phyloP scores from a whole-genome alignment of 2,797 vertebrate genomes.

The Varecia variegata region DNA sequence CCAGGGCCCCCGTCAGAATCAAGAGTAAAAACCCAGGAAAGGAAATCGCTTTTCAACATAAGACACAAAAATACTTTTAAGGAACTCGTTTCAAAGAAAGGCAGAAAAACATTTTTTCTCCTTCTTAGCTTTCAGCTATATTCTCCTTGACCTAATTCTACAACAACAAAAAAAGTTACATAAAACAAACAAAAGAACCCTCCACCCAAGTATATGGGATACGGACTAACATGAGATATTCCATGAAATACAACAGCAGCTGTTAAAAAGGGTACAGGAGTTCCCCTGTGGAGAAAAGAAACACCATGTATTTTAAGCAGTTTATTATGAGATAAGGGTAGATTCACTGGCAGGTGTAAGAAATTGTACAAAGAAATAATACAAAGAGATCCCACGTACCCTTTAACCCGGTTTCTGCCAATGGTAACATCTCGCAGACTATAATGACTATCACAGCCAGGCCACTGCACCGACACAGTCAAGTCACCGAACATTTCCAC shows the following conservation, averaged over 20 bases:
- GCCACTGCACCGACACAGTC: accelerated
- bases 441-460: too few species aligned
- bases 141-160: not conserved
- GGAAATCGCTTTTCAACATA: not conserved
- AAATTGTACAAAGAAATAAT: not conserved
- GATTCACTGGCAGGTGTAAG: not conserved
- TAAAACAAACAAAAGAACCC: not conserved
- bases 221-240: not conserved
- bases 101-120: not conserved
- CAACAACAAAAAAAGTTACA: not conserved
- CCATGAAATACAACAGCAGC: not conserved
- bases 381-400: too few species aligned
- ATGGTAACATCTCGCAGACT: not conserved
- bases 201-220: not conserved
- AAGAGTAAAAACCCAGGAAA: not conserved
- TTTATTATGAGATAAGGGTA: not conserved
- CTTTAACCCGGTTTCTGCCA: not conserved
- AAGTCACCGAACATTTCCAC: not conserved
- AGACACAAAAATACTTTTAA: not conserved
- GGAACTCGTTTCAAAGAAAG: not conserved
- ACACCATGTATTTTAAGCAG: not conserved
- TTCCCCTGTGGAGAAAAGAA: not conserved
- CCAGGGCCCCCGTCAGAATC: not conserved
- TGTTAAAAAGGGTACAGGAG: not conserved
- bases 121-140: not conserved